Evolutionary conservation across 2,797 vertebrate species (phyloP).

Genomic region (Darevskia nairensis): DNA sequence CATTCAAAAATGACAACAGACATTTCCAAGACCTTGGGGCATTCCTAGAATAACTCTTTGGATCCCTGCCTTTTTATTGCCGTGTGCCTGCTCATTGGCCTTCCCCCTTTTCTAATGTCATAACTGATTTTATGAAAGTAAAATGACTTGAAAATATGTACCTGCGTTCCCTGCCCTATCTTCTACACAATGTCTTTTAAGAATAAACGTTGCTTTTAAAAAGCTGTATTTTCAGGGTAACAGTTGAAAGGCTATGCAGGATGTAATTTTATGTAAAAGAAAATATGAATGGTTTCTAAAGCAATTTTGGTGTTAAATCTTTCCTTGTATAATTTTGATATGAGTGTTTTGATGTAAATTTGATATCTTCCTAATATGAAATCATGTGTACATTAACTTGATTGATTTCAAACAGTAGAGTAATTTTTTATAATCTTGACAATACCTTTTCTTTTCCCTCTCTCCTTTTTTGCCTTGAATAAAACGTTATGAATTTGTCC

Average conservation of each 20-base stretch:
- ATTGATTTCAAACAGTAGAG: constrained; percentile 34
- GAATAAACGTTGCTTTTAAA: background rate
- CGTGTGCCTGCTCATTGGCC: background rate
- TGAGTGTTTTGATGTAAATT: constrained; percentile 58
- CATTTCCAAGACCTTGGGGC: background rate
- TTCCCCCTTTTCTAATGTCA: background rate
- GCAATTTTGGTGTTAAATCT: background rate
- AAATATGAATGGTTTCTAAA: constrained; percentile 19
- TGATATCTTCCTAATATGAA: constrained; percentile 38
- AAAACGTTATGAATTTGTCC: constrained; percentile 40
- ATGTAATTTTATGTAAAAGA: constrained; percentile 42
- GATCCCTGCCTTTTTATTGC: background rate
- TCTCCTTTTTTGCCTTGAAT: constrained; percentile 17
- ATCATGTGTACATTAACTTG: constrained; percentile 37
- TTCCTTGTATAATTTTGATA: constrained; percentile 61
- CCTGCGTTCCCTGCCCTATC: constrained; percentile 17
- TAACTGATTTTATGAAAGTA: background rate
- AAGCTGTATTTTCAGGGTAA: constrained; percentile 49
- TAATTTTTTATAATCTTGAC: constrained; percentile 10
- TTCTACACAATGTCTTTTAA: constrained; percentile 14
- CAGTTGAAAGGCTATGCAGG: constrained; percentile 56
- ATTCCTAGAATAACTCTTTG: background rate
- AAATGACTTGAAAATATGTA: background rate
- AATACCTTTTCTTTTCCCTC: constrained; percentile 24
- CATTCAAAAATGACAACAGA: background rate